A percentile compares a stretch with the other conserved stretches of the same genome.
Conservation (phyloP, 2,888 invertebrate genomes). For the Polia nebulosa region DNA sequence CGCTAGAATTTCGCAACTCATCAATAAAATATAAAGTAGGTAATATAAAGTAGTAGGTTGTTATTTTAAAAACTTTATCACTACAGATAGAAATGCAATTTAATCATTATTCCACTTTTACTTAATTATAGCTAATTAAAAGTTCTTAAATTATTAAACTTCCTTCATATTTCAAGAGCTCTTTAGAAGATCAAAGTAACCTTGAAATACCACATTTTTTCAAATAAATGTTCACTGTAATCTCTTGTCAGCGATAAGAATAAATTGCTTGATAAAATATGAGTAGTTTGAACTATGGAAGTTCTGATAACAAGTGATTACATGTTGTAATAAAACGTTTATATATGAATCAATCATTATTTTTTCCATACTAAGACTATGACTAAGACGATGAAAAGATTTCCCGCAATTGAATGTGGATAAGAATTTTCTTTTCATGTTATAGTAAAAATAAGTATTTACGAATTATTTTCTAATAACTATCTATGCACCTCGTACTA, state of each 20-base stretch:
- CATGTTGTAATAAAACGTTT: constrained; percentile 27
- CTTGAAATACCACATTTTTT: constrained; percentile 18
- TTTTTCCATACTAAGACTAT: constrained; percentile 1
- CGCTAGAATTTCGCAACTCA: not conserved
- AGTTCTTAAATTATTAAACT: constrained; percentile 15
- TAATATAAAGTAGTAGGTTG: not conserved
- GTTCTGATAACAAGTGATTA: constrained; percentile 43
- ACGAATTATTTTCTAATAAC: no score
- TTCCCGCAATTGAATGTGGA: not conserved
- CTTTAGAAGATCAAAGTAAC: constrained; percentile 1
- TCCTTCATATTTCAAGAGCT: constrained; percentile 26
- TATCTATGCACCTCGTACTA: no score
- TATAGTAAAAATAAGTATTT: not conserved
- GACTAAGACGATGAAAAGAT: not conserved
- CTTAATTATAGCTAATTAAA: constrained; percentile 9
- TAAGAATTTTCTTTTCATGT: not conserved
- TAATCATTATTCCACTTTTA: constrained; percentile 4
- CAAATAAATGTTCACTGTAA: constrained; percentile 14
- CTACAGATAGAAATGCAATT: not conserved
- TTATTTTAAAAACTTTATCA: not conserved
- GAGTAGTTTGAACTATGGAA: constrained; percentile 11
- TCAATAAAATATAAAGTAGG: not conserved
- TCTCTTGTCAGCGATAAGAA: constrained; percentile 38
- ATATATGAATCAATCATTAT: constrained; percentile 41
- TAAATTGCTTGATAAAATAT: constrained; percentile 27